Percentiles rank a stretch among this genome's conserved stretches.
Conservation (phyloP, 2,113 vertebrate species). For the Thomomys bottae region DNA sequence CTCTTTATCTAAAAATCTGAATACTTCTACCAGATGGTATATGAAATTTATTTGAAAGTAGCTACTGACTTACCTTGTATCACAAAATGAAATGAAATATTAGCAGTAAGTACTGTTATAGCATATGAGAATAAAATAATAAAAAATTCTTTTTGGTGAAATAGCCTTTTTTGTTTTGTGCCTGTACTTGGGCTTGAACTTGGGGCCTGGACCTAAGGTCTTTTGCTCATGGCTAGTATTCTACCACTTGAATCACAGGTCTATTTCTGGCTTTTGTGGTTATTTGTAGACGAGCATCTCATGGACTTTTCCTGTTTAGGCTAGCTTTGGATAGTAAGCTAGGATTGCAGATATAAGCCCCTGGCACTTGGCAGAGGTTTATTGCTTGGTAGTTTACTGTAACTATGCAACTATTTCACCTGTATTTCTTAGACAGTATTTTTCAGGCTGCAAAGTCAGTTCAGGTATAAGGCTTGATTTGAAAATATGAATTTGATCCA, state of each 20-base stretch:
- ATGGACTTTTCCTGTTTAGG: too few species aligned
- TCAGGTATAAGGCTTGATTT: conserved; percentile 15
- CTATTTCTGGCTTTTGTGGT: too few species aligned
- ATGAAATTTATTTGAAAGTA: background rate
- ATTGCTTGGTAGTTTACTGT: conserved; percentile 12
- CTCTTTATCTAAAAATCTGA: conserved; percentile 46
- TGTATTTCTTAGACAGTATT: background rate
- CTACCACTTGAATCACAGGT: too few species aligned
- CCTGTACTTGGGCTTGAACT: too few species aligned
- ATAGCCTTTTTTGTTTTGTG: conserved; percentile 24
- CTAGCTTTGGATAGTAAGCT: too few species aligned
- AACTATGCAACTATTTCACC: background rate
- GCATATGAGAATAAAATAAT: background rate
- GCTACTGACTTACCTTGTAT: conserved; percentile 10
- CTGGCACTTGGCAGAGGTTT: too few species aligned
- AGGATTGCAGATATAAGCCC: too few species aligned
- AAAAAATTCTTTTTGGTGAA: conserved; percentile 2
- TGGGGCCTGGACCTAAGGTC: too few species aligned
- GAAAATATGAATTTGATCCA: conserved; percentile 34
- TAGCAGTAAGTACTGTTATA: conserved; percentile 7
- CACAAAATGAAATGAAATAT: conserved; percentile 45
- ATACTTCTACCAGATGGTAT: background rate
- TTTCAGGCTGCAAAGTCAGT: background rate
- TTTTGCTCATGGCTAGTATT: too few species aligned
- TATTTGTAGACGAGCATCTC: too few species aligned